Evolutionary conservation across 2,888 invertebrate genomes (phyloP), one percentile per base, ranked within the genome.

Genomic region (Epirrhoe tristata): DNA sequence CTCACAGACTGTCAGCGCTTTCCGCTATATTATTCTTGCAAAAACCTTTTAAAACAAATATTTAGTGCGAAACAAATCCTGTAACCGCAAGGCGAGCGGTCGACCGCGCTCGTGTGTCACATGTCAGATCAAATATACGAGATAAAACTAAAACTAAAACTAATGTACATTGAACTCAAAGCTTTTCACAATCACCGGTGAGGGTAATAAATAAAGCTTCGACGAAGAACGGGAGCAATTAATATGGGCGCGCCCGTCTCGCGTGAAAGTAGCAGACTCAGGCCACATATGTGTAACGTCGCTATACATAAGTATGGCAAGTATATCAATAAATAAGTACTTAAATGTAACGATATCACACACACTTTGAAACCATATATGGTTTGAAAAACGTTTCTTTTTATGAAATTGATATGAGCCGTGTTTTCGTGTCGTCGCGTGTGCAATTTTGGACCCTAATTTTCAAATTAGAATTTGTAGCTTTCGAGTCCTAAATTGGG

Each of bases 161-260:
- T 91, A 91, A 91, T 91, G 91, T 88, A 88, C 88, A 85, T 87
- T 88, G 86, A 83, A 86, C 88, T 89, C 87, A 85, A 84, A 89
- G 86, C 88, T 92, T 91, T 92, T 90, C 90, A 91, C 92, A 91
- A 92, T 92, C 91, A 88, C 87, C 86, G 83, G 86, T 78, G 83
- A 84, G 84, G 87, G 90, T 86, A 89, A 93, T 93, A 93, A 93
- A 93, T 93, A 91, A 93, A 88, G 89, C 91, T 92, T 92, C 89
- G 85, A 74, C 89, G 88, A 90, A 89, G 92, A 93, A 93, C 91
- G 91, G 89, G 93, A 93, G 91, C 93, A 92, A 93, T 93, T 92
- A 93, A 91, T 89, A 90, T 92, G 90, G 93, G 91, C 88, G 93
- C 89, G 93, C 83, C 91, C 82, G 87, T 76, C 87, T 83, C 82